Base-by-base conservation (phyloP, 1,140 invertebrate genomes). In the Heliconius eleuchia region DNA sequence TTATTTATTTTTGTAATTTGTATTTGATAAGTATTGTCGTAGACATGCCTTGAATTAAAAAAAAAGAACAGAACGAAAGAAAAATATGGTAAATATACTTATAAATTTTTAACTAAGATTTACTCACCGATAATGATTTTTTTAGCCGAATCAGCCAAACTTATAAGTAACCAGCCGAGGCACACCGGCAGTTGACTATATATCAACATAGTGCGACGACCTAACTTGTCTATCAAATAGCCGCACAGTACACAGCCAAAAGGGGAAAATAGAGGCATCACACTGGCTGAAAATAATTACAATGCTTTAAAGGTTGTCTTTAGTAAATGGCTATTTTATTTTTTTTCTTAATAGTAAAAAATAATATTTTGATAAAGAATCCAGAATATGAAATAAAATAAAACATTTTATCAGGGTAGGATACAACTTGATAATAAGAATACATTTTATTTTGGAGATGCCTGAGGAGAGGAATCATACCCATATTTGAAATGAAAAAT, bases 181-280 rank as follows among this genome's bases (percentile, higher is more conserved):
- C 30, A 46, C 66, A 91, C 78, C 0, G 87, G 89, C 7, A 87
- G 1, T 73, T 88, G 80, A 73, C 86, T 78, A 3, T 86, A 30
- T 2, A 87, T 81, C 2, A 92, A 70, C 74, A 87, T 82, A 1
- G 74, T 71, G 7, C 86, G 82, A 6, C 96, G 89, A 3, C 97
- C 96, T 71, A 95, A 91, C 81, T 91, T 95, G 81, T 97, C 96
- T 71, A 96, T 93, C 18, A 95, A 81, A 73, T 92, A 95, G 13
- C 96, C 95, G 70, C 92, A 91, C 5, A 95, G 70, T 0, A 96
- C 72, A 77, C 95, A 95, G 0, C 95, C 96, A 23, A 96, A 77
- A 0, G 95, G 95, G 13, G 93, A 92, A 5, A 94, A 86, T 57
- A 96, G 87, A 11, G 95, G 91, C n/a, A 95, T 89, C 8, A 95